Percentiles rank a stretch among this genome's conserved stretches.
These are phyloP conservation scores for Drosophila engyochracea DNA, from an alignment of 2,888 invertebrate genomes.

Conservation along the genomic window DNA sequence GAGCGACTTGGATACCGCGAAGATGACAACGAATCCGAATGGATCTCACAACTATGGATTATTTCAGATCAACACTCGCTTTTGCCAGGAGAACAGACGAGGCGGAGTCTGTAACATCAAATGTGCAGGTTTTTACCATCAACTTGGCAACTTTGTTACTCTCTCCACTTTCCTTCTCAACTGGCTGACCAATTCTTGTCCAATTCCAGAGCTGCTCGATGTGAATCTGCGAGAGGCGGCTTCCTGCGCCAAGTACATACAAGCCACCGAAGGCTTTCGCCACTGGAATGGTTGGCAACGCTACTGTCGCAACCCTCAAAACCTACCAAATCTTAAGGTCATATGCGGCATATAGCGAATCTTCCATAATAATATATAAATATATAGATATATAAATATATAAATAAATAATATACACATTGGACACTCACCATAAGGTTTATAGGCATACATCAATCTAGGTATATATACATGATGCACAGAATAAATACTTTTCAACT, in stretches of 20 bases:
- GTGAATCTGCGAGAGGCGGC: slow-evolving; percentile 89
- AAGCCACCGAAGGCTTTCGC: slow-evolving; percentile 87
- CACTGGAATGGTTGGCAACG: slow-evolving; percentile 82
- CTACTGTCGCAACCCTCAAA: slow-evolving; percentile 70
- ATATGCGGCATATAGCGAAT: slow-evolving; percentile 60
- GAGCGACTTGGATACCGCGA: slow-evolving; percentile 88
- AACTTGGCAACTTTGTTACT: slow-evolving; percentile 4
- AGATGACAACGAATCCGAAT: slow-evolving; percentile 87
- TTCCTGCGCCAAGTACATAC: slow-evolving; percentile 88
- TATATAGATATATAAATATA: background rate
- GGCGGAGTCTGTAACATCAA: slow-evolving; percentile 90
- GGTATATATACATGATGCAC: background rate
- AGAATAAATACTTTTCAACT: background rate
- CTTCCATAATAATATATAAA: background rate
- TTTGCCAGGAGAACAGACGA: slow-evolving; percentile 86
- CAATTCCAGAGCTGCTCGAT: slow-evolving; percentile 87
- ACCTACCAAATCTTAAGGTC: slow-evolving; percentile 77
- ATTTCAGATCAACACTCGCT: slow-evolving; percentile 90
- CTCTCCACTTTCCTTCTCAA: background rate
- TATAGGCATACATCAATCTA: background rate
- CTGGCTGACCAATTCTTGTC: background rate
- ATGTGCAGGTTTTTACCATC: slow-evolving; percentile 87
- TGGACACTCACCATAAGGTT: background rate
- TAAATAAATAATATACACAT: background rate
- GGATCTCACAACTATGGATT: slow-evolving; percentile 88